Base-by-base conservation (phyloP, 2,888 invertebrate species). In the Hyppa rectilinea region DNA sequence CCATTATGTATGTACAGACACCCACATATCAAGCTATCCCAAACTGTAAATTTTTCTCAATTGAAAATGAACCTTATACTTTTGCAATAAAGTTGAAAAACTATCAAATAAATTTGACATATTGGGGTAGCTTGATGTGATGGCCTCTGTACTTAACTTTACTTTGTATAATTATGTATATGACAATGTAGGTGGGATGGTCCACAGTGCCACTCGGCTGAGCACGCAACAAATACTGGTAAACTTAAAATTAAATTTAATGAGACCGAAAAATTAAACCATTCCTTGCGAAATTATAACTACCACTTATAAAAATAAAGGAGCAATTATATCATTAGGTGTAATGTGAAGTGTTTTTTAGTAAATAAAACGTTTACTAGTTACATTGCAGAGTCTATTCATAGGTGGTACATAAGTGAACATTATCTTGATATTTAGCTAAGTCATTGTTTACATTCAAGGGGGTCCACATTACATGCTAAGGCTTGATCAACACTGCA, bases 391-490 rank as follows among this genome's bases (percentile, higher is more conserved):
- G 34, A 55, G 47, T 45, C 3, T 64, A 26, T 53, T 26, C 12
- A 34, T 36, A 36, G n/a, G 10, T n/a, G 4, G 26, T 43, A 23
- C 9, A 6, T 14, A 71, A 47, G 64, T 71, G 53, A 38, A 23
- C 1, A 64, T 53, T 36, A 40, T 47, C 23, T 47, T 40, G 38
- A 40, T 4, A 20, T 55, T 47, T 14, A 34, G 40, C 66, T 40
- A 47, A 47, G 71, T 71, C 71, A 71, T 65, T 55, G 75, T 65
- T 75, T 47, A 12, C 40, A 12, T 17, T 26, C 17, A 26, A 26
- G 17, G 29, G 34, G 9, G 10, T 52, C 4, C 12, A 38, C 17
- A 34, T 40, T 17, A 26, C 31, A 10, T n/a, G 4, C n/a, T 53
- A 7, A 31, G 7, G 29, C 43, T 12, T 17, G 17, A 38, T 1